These are phyloP conservation scores for Rhynchopsitta pachyrhyncha DNA, from an alignment of 2,113 vertebrate species.

Conservation along the genomic window DNA sequence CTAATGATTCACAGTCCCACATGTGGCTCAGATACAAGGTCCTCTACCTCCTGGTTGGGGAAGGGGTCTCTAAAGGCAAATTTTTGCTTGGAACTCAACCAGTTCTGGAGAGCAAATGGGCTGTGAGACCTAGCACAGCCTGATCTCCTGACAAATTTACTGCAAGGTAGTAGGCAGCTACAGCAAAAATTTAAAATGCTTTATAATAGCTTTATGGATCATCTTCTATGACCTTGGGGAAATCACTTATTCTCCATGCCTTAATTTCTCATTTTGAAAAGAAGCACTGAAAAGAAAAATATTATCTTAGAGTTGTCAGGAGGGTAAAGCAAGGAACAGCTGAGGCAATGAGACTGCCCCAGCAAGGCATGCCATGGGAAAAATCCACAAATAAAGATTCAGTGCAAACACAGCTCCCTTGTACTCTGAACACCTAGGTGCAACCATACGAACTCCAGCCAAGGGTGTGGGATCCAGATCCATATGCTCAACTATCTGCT, in stretches of 20 bases:
- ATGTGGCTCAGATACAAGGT: background rate
- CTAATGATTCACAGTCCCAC: background rate
- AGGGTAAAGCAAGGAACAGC: conserved; percentile 23
- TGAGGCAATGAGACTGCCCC: background rate
- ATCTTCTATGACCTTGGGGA: background rate
- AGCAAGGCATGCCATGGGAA: background rate
- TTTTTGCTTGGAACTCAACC: conserved; percentile 13
- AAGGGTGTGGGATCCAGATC: background rate
- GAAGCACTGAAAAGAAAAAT: conserved; percentile 6
- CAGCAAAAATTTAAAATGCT: background rate
- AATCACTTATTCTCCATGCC: background rate
- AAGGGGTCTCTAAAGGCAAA: background rate
- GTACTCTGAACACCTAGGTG: background rate
- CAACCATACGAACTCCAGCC: background rate
- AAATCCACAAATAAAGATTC: background rate
- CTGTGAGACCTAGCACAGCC: background rate
- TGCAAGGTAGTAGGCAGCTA: background rate
- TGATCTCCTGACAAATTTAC: conserved; percentile 10
- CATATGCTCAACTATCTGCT: background rate
- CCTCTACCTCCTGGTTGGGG: background rate
- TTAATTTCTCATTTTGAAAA: conserved; percentile 25
- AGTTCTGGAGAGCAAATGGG: conserved; percentile 26
- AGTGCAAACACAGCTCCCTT: background rate
- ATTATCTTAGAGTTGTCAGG: background rate
- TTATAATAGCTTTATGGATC: background rate